A percentile compares a stretch with the other conserved stretches of the same genome.
These are phyloP conservation scores for Mionectes macconnelli DNA, from an alignment of 2,113 vertebrate species.

Conservation along the genomic window DNA sequence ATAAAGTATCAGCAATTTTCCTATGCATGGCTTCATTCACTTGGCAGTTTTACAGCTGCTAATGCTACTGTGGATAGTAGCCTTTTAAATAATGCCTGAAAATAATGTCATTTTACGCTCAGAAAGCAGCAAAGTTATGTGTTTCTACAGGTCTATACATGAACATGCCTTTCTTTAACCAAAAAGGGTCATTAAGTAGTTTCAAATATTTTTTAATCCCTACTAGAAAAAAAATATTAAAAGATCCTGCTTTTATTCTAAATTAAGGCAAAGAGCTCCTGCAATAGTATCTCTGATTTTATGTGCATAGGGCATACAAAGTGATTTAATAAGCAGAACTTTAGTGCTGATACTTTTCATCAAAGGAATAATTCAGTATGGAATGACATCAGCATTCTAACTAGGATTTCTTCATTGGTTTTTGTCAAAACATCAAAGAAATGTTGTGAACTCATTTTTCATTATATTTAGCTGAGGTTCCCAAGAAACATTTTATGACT, in stretches of 20 bases:
- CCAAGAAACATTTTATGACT: not conserved
- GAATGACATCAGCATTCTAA: not conserved
- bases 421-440: slow-evolving; percentile 37
- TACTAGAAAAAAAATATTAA: not conserved
- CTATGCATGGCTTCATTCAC: not conserved
- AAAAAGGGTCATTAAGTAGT: not conserved
- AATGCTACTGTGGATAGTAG: not conserved
- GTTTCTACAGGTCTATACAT: not conserved
- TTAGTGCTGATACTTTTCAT: not conserved
- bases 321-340: not conserved
- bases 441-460: not conserved
- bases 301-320: not conserved
- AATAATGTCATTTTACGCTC: not conserved
- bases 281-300: not conserved
- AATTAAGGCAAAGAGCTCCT: not conserved
- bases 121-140: not conserved
- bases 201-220: not conserved
- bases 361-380: slow-evolving; percentile 7
- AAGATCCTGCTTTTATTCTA: not conserved
- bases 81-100: not conserved
- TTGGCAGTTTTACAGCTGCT: not conserved
- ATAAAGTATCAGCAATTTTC: not conserved
- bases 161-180: not conserved
- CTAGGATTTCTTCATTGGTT: not conserved
- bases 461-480: not conserved